Evolutionary conservation across 1,140 invertebrate species (phyloP).

Genomic region (Bilobella aurantiaca): DNA sequence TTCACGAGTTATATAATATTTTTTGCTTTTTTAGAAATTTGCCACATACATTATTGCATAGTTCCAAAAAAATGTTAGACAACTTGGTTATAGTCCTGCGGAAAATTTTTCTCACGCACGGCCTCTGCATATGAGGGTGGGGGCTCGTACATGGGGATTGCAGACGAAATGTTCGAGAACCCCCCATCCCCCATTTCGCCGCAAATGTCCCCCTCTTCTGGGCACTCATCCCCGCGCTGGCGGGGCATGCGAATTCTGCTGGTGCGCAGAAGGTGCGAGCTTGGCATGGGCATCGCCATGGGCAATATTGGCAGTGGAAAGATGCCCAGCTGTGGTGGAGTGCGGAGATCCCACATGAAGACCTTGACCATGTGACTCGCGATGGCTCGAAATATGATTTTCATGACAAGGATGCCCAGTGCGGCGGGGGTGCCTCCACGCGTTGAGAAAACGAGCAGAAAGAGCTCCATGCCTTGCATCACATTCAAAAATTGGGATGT

Average conservation of each 20-base stretch:
- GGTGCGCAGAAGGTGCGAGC: not conserved
- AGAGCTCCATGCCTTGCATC: not conserved
- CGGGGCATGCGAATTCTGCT: not conserved
- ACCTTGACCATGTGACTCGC: conserved; percentile 11
- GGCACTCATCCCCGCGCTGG: not conserved
- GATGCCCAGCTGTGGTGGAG: not conserved
- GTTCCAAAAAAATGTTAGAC: not conserved
- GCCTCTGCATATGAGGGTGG: conserved; percentile 6
- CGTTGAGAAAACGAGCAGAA: conserved; percentile 1
- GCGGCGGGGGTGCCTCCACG: not conserved
- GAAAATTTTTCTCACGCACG: not conserved
- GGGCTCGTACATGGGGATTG: conserved; percentile 4
- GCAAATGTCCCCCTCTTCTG: not conserved
- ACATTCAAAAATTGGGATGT: conserved; percentile 1
- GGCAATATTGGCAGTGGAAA: not conserved
- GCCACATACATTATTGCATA: not conserved
- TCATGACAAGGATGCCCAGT: not conserved
- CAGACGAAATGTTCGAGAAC: not conserved
- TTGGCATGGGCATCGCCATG: not conserved
- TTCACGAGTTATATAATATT: no score
- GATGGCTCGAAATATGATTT: conserved; percentile 2
- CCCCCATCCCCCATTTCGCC: not conserved
- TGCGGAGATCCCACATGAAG: conserved; percentile 11
- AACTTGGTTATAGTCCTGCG: not conserved
- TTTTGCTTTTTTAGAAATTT: not conserved